phyloP scores from a whole-genome alignment of 2,113 vertebrate species.

The Coracopsis vasa region DNA sequence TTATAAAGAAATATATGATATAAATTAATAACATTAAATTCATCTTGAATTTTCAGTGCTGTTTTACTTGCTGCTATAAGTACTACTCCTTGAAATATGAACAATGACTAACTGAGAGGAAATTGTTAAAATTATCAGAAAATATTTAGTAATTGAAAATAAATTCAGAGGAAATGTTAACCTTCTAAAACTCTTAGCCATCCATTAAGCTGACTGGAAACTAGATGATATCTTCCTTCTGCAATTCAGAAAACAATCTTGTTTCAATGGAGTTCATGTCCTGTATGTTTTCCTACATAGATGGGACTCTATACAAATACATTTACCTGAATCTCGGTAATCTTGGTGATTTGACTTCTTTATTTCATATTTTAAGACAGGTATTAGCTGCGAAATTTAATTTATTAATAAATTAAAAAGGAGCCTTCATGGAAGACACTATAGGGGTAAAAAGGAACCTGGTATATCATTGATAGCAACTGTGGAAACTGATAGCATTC shows the following conservation, averaged over 20 bases:
- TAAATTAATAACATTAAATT: neutral
- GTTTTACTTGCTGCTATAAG: neutral
- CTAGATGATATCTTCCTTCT: neutral
- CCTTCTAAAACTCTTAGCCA: neutral
- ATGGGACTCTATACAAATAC: neutral
- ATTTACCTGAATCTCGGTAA: neutral
- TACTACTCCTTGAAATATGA: neutral
- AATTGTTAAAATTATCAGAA: neutral
- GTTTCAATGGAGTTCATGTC: fast-evolving
- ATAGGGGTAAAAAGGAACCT: neutral
- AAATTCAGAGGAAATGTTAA: neutral
- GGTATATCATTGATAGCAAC: neutral
- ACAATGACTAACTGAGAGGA: neutral
- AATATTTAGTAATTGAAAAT: neutral
- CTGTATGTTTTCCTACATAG: neutral
- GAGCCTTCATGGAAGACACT: neutral
- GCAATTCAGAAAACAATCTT: neutral
- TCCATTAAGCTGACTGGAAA: neutral
- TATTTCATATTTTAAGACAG: neutral
- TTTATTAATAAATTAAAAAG: neutral
- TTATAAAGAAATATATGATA: neutral
- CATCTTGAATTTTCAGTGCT: neutral
- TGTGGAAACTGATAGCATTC: neutral
- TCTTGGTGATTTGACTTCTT: neutral
- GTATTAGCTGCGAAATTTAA: neutral